A percentile compares a stretch with the other conserved stretches of the same genome.
phyloP scores from a whole-genome alignment of 2,888 invertebrate genomes.

The Dendrolimus pini region DNA sequence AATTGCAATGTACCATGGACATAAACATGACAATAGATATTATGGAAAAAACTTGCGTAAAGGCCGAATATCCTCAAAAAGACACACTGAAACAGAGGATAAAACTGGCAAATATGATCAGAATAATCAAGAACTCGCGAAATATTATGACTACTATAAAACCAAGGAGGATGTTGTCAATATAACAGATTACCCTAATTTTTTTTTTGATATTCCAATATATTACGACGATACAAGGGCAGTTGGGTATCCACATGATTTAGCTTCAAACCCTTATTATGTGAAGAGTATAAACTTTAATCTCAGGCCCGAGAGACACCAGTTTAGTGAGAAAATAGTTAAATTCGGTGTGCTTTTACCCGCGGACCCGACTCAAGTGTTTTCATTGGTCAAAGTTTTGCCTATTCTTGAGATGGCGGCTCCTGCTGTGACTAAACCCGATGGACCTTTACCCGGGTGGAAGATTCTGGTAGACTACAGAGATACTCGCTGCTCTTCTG shows the following conservation, averaged over 20 bases:
- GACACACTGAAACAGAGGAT: slow-evolving; percentile 35
- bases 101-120: slow-evolving; percentile 39
- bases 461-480: slow-evolving; percentile 81
- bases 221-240: slow-evolving; percentile 42
- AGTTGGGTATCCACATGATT: slow-evolving; percentile 56
- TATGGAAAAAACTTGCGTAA: slow-evolving; percentile 33
- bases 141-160: slow-evolving; percentile 47
- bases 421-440: slow-evolving; percentile 74
- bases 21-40: slow-evolving; percentile 32
- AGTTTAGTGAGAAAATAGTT: slow-evolving; percentile 63
- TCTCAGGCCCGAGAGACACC: slow-evolving; percentile 48
- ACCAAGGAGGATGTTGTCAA: slow-evolving; percentile 40
- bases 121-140: slow-evolving; percentile 39
- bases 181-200: slow-evolving; percentile 32
- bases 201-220: slow-evolving; percentile 24
- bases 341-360: slow-evolving; percentile 81
- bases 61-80: slow-evolving; percentile 32
- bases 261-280: slow-evolving; percentile 47
- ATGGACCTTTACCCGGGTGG: slow-evolving; percentile 81
- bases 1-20: slow-evolving; percentile 21
- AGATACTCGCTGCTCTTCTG: slow-evolving; percentile 87
- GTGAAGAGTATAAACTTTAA: slow-evolving; percentile 61
- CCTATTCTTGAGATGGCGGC: slow-evolving; percentile 84
- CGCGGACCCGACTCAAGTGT: slow-evolving; percentile 77
- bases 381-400: slow-evolving; percentile 79